phyloP scores from a whole-genome alignment of 1,140 invertebrate genomes.

The Arctopsyche grandis region DNA sequence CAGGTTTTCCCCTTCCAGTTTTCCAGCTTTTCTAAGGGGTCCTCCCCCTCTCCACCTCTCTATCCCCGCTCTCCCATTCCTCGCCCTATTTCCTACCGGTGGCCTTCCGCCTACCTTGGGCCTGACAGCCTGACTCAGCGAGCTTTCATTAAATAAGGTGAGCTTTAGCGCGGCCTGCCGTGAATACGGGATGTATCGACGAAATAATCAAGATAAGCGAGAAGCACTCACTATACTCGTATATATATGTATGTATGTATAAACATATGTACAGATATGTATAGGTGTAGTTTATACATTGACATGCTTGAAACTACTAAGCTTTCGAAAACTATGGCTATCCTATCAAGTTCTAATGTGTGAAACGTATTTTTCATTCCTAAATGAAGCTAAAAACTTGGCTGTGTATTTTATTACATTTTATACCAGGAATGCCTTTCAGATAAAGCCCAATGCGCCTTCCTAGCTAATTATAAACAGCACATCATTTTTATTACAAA shows the following conservation, averaged over 20 bases:
- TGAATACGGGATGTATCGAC: constrained; percentile 51
- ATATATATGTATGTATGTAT: not conserved
- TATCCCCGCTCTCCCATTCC: not conserved
- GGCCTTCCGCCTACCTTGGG: constrained; percentile 24
- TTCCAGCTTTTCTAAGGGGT: too few relatives aligned
- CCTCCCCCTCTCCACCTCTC: not conserved
- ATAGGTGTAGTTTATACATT: not conserved
- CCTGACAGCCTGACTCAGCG: constrained; percentile 47
- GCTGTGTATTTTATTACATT: too few relatives aligned
- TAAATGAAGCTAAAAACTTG: too few relatives aligned
- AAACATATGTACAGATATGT: not conserved
- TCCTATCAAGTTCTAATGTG: too few relatives aligned
- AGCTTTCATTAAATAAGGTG: constrained; percentile 52
- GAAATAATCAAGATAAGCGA: constrained; percentile 48
- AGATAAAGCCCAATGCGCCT: too few relatives aligned
- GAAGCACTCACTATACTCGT: constrained; percentile 28
- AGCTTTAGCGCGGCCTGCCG: constrained; percentile 46
- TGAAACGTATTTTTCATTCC: too few relatives aligned
- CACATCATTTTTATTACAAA: too few relatives aligned
- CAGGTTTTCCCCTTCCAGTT: not conserved
- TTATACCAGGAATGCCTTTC: too few relatives aligned
- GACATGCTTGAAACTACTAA: not conserved
- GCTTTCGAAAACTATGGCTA: too few relatives aligned
- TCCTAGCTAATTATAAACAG: too few relatives aligned
- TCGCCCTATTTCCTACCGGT: constrained; percentile 2